Evolutionary conservation across 2,888 invertebrate species (phyloP), one percentile per base, ranked within the genome.

Genomic region (Euplexia lucipara): DNA sequence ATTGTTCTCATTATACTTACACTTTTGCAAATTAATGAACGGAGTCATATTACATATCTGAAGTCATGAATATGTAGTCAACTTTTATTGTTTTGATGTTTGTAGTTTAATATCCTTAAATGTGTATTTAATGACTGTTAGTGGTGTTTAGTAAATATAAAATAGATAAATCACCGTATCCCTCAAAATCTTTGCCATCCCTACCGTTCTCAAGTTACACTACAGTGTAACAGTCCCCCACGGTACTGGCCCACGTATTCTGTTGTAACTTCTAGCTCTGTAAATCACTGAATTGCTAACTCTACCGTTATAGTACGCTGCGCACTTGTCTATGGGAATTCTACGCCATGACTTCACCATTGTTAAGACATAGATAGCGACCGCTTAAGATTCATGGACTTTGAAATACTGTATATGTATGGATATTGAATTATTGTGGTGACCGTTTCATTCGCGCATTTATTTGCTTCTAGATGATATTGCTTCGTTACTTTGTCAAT

Each of bases 241-340:
- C 44, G 54, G 71, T 77, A 78, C 82, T 70, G 78, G 83, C 83
- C 89, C 90, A 90, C 90, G 90, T 90, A 91, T 89, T 89, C 90
- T 89, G 89, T 88, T 88, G 86, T 86, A 84, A 86, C 84, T 80
- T 78, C 83, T 75, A 82, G 87, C 86, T 83, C 90, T 90, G 91
- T 94, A 94, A 94, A 94, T 94, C 94, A 94, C 90, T 90, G 91
- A 92, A 93, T 91, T 89, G 91, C 92, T 87, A 88, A 88, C 88
- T 83, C 83, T 86, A 89, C 94, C 93, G 94, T 93, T 93, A 93
- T 69, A 70, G 81, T 86, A 88, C 88, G 86, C 83, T 83, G 87
- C 83, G 90, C 92, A 92, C 93, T 92, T 93, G 93, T 91, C 91
- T 91, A 89, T 91, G 92, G 87, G 92, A 92, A 93, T 82, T 82